These are phyloP conservation scores for Gymnorhina tibicen DNA, from an alignment of 2,113 vertebrate species.

Conservation along the genomic window DNA sequence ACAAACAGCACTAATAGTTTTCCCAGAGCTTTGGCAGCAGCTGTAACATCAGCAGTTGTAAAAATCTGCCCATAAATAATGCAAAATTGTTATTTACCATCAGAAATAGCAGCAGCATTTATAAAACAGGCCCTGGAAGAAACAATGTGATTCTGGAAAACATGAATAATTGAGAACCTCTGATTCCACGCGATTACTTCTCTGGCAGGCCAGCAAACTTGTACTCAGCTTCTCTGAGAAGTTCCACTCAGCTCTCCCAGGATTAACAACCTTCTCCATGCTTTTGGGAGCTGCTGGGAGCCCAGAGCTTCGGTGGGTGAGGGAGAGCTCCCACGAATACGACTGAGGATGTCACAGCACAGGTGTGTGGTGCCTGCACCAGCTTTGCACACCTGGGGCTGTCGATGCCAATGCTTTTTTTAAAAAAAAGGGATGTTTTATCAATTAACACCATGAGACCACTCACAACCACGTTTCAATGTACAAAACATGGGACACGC, in stretches of 20 bases:
- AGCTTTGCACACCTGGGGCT: not conserved
- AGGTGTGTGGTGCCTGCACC: not conserved
- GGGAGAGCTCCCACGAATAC: accelerated
- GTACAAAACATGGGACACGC: accelerated
- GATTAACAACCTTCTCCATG: not conserved
- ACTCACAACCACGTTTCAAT: accelerated
- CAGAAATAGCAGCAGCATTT: conserved; percentile 55
- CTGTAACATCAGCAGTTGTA: conserved; percentile 51
- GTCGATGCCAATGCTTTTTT: accelerated
- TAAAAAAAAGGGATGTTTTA: not conserved
- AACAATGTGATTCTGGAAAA: conserved; percentile 32
- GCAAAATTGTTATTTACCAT: conserved; percentile 60
- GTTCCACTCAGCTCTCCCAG: not conserved
- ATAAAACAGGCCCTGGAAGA: conserved; percentile 35
- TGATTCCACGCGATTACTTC: not conserved
- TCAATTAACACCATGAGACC: not conserved
- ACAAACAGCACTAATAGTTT: not conserved
- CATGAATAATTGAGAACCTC: conserved; percentile 58
- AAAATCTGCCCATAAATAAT: conserved; percentile 61
- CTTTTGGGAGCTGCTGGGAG: not conserved
- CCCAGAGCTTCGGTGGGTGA: not conserved
- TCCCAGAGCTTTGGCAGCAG: conserved; percentile 22
- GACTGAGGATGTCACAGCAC: not conserved
- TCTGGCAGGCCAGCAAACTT: not conserved
- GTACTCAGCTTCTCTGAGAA: not conserved